A percentile compares a stretch with the other conserved stretches of the same genome.
These are phyloP conservation scores for Erythrocercus mccallii DNA, from an alignment of 2,113 vertebrate species.

Conservation along the genomic window DNA sequence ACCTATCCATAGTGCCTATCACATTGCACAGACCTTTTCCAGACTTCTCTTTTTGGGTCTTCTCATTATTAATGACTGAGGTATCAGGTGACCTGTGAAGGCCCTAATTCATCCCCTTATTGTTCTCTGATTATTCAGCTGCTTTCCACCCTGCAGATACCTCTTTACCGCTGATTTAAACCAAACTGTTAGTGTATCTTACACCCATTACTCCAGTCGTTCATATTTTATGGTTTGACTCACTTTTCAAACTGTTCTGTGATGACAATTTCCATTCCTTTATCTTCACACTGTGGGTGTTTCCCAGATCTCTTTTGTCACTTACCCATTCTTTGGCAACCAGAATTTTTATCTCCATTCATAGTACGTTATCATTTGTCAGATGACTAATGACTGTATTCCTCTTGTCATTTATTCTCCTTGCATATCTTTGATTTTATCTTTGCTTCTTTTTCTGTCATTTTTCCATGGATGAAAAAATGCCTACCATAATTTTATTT, in stretches of 20 bases:
- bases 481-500: not conserved
- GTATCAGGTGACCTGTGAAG: not conserved
- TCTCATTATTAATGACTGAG: not conserved
- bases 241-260: not conserved
- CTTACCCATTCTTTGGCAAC: not conserved
- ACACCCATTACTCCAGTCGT: not conserved
- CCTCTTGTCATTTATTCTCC: not conserved
- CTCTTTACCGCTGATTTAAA: not conserved
- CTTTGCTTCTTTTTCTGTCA: not conserved
- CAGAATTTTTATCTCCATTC: not conserved
- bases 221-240: not conserved
- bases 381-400: not conserved
- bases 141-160: not conserved
- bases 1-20: not conserved
- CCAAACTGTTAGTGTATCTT: not conserved
- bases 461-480: not conserved
- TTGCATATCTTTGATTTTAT: not conserved
- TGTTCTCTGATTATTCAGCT: not conserved
- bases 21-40: not conserved
- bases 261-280: not conserved
- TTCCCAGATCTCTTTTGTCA: not conserved
- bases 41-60: not conserved
- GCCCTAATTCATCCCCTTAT: not conserved
- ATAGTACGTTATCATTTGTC: not conserved
- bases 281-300: not conserved